Percentiles rank a stretch among this genome's conserved stretches.
Conservation (phyloP, 2,797 vertebrate genomes). For the Crocodylus rhombifer region DNA sequence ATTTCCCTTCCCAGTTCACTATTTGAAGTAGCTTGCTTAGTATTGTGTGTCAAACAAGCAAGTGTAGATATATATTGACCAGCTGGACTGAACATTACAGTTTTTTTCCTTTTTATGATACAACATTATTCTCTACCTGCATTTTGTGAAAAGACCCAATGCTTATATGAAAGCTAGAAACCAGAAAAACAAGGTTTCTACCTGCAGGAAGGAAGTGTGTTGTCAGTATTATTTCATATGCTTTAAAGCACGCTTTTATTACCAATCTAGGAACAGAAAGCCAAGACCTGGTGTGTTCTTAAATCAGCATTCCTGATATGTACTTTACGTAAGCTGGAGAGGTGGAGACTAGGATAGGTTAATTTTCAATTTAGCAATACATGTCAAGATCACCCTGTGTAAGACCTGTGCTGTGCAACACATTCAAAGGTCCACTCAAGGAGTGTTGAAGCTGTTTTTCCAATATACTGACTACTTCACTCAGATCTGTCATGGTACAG, state of each 20-base stretch:
- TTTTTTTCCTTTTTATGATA: not conserved
- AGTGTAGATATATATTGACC: fast-evolving
- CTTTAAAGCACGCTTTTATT: not conserved
- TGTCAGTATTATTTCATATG: conserved; percentile 61
- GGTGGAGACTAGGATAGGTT: conserved; percentile 52
- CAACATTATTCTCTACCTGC: fast-evolving
- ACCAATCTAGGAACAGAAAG: conserved; percentile 23
- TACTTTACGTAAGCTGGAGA: conserved; percentile 40
- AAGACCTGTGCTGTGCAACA: conserved; percentile 37
- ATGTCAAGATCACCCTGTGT: conserved; percentile 48
- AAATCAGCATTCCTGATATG: conserved; percentile 39
- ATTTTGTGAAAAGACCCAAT: conserved; percentile 18
- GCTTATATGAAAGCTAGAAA: conserved; percentile 38
- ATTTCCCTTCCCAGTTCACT: not conserved
- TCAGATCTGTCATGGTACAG: not conserved
- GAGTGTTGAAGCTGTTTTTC: not conserved
- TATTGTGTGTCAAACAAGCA: fast-evolving
- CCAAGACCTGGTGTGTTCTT: conserved; percentile 17
- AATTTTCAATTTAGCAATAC: conserved; percentile 56
- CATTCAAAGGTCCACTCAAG: conserved; percentile 57
- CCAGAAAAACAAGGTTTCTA: conserved; percentile 54
- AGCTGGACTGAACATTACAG: fast-evolving
- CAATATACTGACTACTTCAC: not conserved
- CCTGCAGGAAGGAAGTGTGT: conserved; percentile 58
- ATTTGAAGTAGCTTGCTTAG: not conserved